Conservation (phyloP, 2,888 invertebrate genomes). For the Drosophila fulvimacula region DNA sequence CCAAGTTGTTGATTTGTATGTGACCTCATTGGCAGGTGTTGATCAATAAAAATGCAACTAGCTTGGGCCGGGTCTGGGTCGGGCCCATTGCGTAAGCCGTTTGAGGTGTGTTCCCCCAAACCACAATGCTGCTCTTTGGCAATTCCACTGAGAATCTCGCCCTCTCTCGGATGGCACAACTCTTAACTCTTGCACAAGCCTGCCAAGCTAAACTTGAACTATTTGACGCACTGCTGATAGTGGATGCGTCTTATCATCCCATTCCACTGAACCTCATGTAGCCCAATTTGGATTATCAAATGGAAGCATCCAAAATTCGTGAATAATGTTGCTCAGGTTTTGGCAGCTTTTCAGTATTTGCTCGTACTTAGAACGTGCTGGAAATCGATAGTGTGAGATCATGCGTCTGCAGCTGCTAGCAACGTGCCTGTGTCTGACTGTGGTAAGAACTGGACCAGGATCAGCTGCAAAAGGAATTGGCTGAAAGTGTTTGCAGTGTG, state of each 20-base stretch:
- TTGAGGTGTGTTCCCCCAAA: conserved; percentile 11
- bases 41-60: conserved; percentile 71
- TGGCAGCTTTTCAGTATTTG: conserved; percentile 64
- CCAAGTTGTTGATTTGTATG: conserved; percentile 30
- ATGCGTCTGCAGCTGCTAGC: conserved; percentile 46
- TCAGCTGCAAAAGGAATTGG: neutral
- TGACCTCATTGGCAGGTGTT: conserved; percentile 77
- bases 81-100: conserved; percentile 59
- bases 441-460: conserved; percentile 41
- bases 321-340: conserved; percentile 33
- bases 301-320: conserved; percentile 1
- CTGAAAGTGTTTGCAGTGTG: neutral
- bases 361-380: conserved; percentile 42
- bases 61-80: conserved; percentile 34
- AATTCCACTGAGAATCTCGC: conserved; percentile 48
- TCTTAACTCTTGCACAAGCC: conserved; percentile 47
- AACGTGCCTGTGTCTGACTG: conserved; percentile 22
- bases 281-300: conserved; percentile 62
- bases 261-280: conserved; percentile 46
- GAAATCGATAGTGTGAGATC: conserved; percentile 33
- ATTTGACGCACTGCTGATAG: conserved; percentile 40
- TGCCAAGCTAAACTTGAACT: conserved; percentile 70
- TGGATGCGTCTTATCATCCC: conserved; percentile 7
- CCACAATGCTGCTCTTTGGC: neutral
- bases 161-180: conserved; percentile 18